Evolutionary conservation across 1,140 invertebrate genomes (phyloP), one percentile per base, ranked within the genome.

Genomic region (Coenobita brevimanus): DNA sequence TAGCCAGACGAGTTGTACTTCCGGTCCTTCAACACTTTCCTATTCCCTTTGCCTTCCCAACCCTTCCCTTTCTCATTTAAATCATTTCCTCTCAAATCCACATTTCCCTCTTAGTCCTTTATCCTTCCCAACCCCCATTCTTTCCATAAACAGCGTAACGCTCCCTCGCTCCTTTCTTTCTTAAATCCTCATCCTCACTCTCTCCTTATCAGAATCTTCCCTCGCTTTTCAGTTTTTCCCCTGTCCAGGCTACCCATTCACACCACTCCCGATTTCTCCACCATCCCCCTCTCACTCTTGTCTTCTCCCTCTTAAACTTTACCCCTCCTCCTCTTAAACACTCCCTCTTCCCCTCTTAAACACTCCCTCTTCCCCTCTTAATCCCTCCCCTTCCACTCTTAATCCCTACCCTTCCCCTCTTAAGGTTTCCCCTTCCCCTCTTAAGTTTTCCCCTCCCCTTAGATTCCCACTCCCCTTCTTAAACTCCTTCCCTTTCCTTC

Each of bases 281-380:
- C n/a, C n/a, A n/a, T n/a, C n/a, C n/a, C n/a, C n/a, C 10, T n/a
- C n/a, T n/a, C n/a, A n/a, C n/a, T n/a, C n/a, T n/a, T n/a, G n/a
- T n/a, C n/a, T n/a, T n/a, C n/a, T n/a, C n/a, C n/a, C n/a, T n/a
- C n/a, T n/a, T n/a, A n/a, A n/a, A n/a, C n/a, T n/a, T n/a, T n/a
- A n/a, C n/a, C n/a, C n/a, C n/a, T n/a, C n/a, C n/a, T n/a, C n/a
- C n/a, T n/a, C n/a, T n/a, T n/a, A n/a, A n/a, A n/a, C n/a, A n/a
- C 62, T 64, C 3, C 30, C 3, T 6, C 62, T 64, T 30, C 30
- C 62, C 30, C 21, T n/a, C 62, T 67, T 33, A 30, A 24, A 2
- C 62, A 30, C 62, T 67, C 62, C 36, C 62, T 67, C 62, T 67
- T 33, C 36, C 62, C 36, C 62, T 67, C 62, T 67, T 33, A 30